These are phyloP conservation scores for Aleiodes alternator DNA, from an alignment of 2,888 invertebrate species.

Conservation along the genomic window DNA sequence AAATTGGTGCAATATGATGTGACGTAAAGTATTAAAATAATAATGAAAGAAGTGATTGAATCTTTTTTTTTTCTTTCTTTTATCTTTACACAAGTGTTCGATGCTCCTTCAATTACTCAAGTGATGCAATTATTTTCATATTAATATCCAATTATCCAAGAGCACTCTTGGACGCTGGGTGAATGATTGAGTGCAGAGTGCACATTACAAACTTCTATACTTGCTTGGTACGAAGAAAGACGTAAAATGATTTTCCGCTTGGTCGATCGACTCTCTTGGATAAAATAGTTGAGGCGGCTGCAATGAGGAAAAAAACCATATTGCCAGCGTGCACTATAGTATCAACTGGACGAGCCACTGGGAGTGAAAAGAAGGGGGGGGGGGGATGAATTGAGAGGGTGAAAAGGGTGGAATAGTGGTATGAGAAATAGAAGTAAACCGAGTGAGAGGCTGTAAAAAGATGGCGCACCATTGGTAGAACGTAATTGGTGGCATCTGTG, in stretches of 20 bases:
- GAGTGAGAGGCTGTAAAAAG: slow-evolving; percentile 54
- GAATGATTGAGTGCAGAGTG: slow-evolving; percentile 5
- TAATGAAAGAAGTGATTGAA: too few relatives aligned
- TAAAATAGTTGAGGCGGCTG: slow-evolving; percentile 48
- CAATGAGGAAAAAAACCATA: slow-evolving; percentile 35
- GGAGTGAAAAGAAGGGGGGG: slow-evolving; percentile 28
- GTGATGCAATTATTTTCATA: slow-evolving; percentile 9
- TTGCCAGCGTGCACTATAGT: slow-evolving; percentile 50
- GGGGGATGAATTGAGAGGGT: slow-evolving; percentile 46
- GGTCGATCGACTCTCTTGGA: slow-evolving; percentile 56
- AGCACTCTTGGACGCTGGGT: background rate
- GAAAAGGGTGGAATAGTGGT: slow-evolving; percentile 5
- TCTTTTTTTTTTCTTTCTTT: too few relatives aligned
- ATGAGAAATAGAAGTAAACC: slow-evolving; percentile 10
- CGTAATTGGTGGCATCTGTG: slow-evolving; percentile 70
- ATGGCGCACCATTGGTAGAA: slow-evolving; percentile 61
- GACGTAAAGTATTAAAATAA: too few relatives aligned
- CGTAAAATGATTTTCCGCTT: slow-evolving; percentile 62
- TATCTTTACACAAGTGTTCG: too few relatives aligned
- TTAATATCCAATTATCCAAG: slow-evolving; percentile 11
- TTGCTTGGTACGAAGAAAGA: slow-evolving; percentile 57
- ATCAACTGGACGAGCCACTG: slow-evolving; percentile 59
- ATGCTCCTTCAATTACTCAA: background rate
- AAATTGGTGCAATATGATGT: too few relatives aligned
- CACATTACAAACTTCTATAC: background rate